Evolutionary conservation across 1,140 invertebrate species (phyloP).

Genomic region (Meteorus sp.): DNA sequence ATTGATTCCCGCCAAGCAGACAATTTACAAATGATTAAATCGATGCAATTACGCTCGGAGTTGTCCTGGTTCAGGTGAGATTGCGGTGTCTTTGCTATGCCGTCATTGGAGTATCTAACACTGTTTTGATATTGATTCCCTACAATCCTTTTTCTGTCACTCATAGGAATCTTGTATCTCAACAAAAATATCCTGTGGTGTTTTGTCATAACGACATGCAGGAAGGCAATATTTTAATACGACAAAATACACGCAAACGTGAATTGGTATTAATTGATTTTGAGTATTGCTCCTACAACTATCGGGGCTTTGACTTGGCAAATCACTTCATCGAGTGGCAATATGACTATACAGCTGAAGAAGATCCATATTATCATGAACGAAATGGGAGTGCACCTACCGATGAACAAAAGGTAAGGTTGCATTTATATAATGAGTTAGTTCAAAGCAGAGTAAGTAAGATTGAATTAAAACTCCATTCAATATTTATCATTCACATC

Average conservation of each 20-base stretch:
- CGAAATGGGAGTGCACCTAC: constrained; percentile 71
- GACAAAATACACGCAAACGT: constrained; percentile 63
- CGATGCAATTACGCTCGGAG: constrained; percentile 47
- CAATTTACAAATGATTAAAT: constrained; percentile 44
- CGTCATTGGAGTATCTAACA: background rate
- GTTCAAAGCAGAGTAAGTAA: constrained; percentile 25
- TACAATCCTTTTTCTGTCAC: constrained; percentile 9
- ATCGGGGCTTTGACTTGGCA: constrained; percentile 91
- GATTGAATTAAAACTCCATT: constrained; percentile 4
- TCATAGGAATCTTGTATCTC: constrained; percentile 45
- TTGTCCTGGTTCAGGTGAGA: constrained; percentile 53
- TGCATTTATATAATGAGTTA: constrained; percentile 31
- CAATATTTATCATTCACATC: too few relatives aligned
- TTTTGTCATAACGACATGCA: constrained; percentile 99
- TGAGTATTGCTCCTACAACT: constrained; percentile 94
- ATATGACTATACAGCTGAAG: constrained; percentile 82
- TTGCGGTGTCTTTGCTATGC: too few relatives aligned
- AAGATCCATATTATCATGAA: constrained; percentile 79
- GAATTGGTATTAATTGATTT: constrained; percentile 85
- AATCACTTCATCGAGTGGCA: constrained; percentile 97
- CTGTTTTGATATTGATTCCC: background rate
- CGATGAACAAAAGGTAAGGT: constrained; percentile 78
- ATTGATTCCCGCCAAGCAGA: constrained; percentile 44
- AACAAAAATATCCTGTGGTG: constrained; percentile 79
- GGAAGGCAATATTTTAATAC: constrained; percentile 78